A percentile compares a stretch with the other conserved stretches of the same genome.
Evolutionary conservation across 2,797 vertebrate genomes (phyloP).

Genomic region (Pterois miles): DNA sequence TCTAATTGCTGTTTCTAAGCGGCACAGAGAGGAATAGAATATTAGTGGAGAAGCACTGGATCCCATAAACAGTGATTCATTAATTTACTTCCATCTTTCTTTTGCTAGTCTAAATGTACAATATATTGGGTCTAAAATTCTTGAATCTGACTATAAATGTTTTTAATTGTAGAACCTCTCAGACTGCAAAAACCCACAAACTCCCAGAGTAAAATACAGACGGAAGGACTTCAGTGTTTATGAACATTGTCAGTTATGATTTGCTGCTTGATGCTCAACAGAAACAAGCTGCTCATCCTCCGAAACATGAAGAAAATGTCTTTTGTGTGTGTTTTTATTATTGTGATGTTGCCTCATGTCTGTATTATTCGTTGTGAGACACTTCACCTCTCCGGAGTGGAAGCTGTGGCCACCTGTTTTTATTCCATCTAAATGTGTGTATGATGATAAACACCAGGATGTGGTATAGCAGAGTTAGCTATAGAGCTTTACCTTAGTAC

Average conservation of each 20-base stretch:
- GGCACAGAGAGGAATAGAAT: background rate
- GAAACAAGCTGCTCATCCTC: background rate
- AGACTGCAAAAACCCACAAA: background rate
- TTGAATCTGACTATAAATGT: background rate
- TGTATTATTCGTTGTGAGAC: background rate
- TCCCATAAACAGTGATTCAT: background rate
- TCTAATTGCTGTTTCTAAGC: background rate
- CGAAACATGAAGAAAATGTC: too few species aligned
- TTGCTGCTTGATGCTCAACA: background rate
- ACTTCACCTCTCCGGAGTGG: background rate
- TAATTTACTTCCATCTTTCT: background rate
- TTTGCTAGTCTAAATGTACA: background rate
- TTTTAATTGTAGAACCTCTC: background rate
- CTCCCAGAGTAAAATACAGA: background rate
- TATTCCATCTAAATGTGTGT: background rate
- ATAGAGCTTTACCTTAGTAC: background rate
- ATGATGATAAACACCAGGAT: conserved; percentile 11
- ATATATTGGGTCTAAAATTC: background rate
- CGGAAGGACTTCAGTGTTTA: background rate
- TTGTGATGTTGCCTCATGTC: background rate
- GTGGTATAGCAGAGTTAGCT: background rate
- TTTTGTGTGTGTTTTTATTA: background rate
- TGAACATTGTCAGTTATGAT: background rate
- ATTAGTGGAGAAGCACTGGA: background rate
- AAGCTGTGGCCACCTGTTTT: conserved; percentile 9